Evolutionary conservation across 2,113 vertebrate species (phyloP), one percentile per base, ranked within the genome.

Genomic region (Crotalus helleri): DNA sequence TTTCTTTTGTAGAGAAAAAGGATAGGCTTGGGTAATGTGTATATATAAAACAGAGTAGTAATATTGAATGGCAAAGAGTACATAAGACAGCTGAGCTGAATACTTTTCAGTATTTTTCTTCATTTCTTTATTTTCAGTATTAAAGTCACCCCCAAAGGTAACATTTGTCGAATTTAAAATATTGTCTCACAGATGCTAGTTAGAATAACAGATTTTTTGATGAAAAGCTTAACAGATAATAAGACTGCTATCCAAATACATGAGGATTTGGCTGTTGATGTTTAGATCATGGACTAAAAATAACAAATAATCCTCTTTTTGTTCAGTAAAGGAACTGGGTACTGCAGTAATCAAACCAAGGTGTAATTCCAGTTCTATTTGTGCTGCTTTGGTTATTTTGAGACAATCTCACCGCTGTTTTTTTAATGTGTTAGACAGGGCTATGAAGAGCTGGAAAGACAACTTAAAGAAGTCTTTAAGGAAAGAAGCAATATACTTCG

Each of bases 381-480:
- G 51, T 92, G 69, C 46, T 5, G 2, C 4, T 89, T 24, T 26
- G 3, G 39, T 23, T 13, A 26, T 69, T 89, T 87, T 89, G 55
- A 55, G 81, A 92, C 46, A 2, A 88, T 91, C 94, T 98, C 93
- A 96, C 93, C 93, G 58, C 95, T 95, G 92, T 96, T 89, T 95
- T 98, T 96, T 97, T 96, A 81, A 81, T 97, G 69, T 97, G 88
- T 97, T 98, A 99, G 99, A 98, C 98, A 98, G 98, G 97, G 98
- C 97, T 98, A 99, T 94, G 98, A 99, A 96, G 98, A 98, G 69
- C 97, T 99, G 97, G 98, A 99, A 97, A 98, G 98, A 95, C 98
- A 98, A 94, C 98, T 99, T 92, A 99, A 99, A 96, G 98, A 99
- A 97, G 98, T 99, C 91, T 99, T 99, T 97, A 98, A 98, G 94